phyloP scores from a whole-genome alignment of 2,797 vertebrate genomes.

The Phaenicophaeus curvirostris region DNA sequence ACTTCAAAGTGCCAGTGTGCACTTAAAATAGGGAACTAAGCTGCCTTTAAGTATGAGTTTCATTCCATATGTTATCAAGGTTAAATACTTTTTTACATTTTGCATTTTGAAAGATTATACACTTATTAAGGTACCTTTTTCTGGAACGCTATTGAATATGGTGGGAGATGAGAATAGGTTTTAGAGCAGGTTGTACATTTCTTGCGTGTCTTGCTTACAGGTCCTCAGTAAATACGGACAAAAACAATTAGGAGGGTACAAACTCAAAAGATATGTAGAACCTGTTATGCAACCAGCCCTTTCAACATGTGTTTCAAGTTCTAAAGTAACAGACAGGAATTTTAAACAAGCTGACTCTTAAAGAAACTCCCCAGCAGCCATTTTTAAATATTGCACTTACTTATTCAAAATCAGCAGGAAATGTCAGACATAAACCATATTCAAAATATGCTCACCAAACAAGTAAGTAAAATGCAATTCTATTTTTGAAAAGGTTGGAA shows the following conservation, averaged over 20 bases:
- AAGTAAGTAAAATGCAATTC: not conserved
- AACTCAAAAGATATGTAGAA: not conserved
- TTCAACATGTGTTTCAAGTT: not conserved
- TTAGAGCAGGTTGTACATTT: not conserved
- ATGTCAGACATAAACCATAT: not conserved
- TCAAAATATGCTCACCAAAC: not conserved
- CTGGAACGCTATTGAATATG: not conserved
- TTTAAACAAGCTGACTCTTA: not conserved
- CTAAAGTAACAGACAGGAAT: not conserved
- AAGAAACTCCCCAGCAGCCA: not conserved
- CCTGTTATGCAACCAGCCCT: not conserved
- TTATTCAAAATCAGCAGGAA: not conserved
- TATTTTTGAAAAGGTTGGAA: not conserved
- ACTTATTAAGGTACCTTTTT: not conserved
- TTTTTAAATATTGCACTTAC: not conserved
- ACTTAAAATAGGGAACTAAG: not conserved
- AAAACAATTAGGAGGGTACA: not conserved
- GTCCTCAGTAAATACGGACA: not conserved
- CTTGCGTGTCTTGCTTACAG: not conserved
- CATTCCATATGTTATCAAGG: not conserved
- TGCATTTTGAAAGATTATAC: not conserved
- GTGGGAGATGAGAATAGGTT: not conserved
- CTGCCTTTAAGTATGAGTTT: not conserved
- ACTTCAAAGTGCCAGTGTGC: not conserved
- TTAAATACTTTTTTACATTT: not conserved